Percentiles rank a stretch among this genome's conserved stretches.
Conservation (phyloP, 2,888 invertebrate genomes). For the Drosophila borealis region DNA sequence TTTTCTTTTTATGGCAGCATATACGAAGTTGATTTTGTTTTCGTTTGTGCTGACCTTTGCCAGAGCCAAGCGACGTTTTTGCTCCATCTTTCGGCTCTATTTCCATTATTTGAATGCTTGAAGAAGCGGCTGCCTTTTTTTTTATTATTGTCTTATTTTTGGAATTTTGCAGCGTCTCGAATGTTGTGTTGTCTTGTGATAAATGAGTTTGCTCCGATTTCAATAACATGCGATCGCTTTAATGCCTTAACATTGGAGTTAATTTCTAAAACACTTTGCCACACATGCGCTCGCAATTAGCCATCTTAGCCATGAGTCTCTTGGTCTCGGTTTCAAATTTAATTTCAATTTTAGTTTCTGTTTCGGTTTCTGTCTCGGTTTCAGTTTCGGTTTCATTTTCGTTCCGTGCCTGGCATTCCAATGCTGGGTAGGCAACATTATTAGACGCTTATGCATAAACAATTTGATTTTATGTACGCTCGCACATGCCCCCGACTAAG, state of each 20-base stretch:
- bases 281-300: constrained; percentile 69
- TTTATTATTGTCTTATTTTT: constrained; percentile 4
- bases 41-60: constrained; percentile 42
- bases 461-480: constrained; percentile 63
- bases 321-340: constrained; percentile 12
- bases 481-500: constrained; percentile 39
- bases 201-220: constrained; percentile 77
- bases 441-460: constrained; percentile 65
- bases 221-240: constrained; percentile 65
- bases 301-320: constrained; percentile 68
- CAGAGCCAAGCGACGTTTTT: constrained; percentile 27
- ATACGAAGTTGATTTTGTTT: constrained; percentile 16
- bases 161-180: constrained; percentile 18
- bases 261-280: constrained; percentile 58
- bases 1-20: constrained; percentile 55
- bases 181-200: constrained; percentile 54
- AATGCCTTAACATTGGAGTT: constrained; percentile 66
- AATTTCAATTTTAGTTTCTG: constrained; percentile 13
- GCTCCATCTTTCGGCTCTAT: constrained; percentile 24
- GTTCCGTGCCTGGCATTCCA: constrained; percentile 66
- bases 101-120: constrained; percentile 11
- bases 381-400: constrained; percentile 34
- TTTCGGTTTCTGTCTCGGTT: constrained; percentile 21
- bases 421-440: constrained; percentile 50
- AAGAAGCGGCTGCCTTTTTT: constrained; percentile 22